Conservation (phyloP, 1,140 invertebrate species). For the Polyergus mexicanus region DNA sequence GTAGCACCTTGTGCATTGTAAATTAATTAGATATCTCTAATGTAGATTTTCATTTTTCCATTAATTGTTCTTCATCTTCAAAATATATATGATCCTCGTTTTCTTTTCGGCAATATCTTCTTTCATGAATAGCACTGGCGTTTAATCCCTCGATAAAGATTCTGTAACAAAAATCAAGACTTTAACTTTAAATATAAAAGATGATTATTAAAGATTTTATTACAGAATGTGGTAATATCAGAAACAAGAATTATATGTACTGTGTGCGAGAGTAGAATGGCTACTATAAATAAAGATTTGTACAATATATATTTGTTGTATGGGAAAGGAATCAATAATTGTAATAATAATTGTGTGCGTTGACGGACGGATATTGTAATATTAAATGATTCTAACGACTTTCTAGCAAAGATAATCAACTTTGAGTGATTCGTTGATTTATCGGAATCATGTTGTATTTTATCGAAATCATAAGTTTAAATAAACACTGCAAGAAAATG, state of each 20-base stretch:
- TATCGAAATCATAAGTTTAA: constrained; percentile 31
- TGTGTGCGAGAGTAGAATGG: constrained; percentile 10
- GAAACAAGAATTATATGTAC: neutral
- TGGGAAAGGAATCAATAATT: constrained; percentile 35
- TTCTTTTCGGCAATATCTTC: neutral
- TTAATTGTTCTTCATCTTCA: neutral
- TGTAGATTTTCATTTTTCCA: neutral
- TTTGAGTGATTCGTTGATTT: neutral
- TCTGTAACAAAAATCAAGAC: constrained; percentile 47
- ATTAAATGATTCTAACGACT: constrained; percentile 39
- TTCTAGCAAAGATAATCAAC: constrained; percentile 26
- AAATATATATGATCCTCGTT: neutral
- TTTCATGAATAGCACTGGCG: neutral
- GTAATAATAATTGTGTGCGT: constrained; percentile 29
- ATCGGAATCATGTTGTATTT: constrained; percentile 21
- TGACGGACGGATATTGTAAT: constrained; percentile 25
- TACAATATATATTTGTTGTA: constrained; percentile 44
- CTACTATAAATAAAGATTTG: constrained; percentile 8
- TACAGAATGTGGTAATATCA: neutral
- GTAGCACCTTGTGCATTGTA: neutral
- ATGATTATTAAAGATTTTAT: no score
- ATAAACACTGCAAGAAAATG: neutral
- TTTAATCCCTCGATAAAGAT: neutral
- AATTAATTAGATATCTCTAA: neutral
- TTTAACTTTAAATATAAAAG: no score